Base-by-base conservation (phyloP, 2,797 vertebrate genomes). In the Sebastes steindachneri region DNA sequence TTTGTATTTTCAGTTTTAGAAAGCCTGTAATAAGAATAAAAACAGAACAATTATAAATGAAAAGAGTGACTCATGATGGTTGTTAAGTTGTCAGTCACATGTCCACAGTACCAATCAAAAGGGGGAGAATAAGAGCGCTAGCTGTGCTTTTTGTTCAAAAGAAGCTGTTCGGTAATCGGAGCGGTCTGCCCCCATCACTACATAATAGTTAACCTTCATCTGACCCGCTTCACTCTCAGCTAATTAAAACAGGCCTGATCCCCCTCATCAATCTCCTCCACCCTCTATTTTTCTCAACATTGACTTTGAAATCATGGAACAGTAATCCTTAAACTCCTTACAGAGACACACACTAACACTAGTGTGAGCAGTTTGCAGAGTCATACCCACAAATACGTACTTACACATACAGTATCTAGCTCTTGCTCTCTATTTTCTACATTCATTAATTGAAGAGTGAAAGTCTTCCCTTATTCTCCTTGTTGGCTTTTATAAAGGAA, bases 171-270 rank as follows among this genome's bases (percentile, higher is more conserved):
- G 60, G n/a, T 74, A 45, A 21, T 25, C 41, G 17, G 26, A 77
- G 68, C 59, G 25, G 11, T 68, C 67, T 73, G 58, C 63, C 59
- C 48, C 35, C 67, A 58, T 67, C 23, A 21, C 62, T 84, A 51
- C 76, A 86, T 64, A 77, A 73, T 11, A 66, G 53, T 79, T 87
- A 73, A 86, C 84, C 76, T 83, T 87, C 77, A 69, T 80, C 70
- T 66, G 65, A 84, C 77, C 60, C 45, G 29, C 19, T 71, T 79
- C 31, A 28, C 57, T n/a, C 31, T 63, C 28, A 35, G 9, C 72
- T 83, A 86, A 90, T 90, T 84, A 85, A 89, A 80, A 77, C 62
- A 72, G 37, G 54, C 54, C 54, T 82, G 66, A 81, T 79, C 76
- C 29, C 14, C 62, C 57, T 81, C 80, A 69, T 89, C 37, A 57